Percentiles rank a stretch among this genome's conserved stretches.
phyloP scores from a whole-genome alignment of 2,888 invertebrate species.

The Drosophila mimica region DNA sequence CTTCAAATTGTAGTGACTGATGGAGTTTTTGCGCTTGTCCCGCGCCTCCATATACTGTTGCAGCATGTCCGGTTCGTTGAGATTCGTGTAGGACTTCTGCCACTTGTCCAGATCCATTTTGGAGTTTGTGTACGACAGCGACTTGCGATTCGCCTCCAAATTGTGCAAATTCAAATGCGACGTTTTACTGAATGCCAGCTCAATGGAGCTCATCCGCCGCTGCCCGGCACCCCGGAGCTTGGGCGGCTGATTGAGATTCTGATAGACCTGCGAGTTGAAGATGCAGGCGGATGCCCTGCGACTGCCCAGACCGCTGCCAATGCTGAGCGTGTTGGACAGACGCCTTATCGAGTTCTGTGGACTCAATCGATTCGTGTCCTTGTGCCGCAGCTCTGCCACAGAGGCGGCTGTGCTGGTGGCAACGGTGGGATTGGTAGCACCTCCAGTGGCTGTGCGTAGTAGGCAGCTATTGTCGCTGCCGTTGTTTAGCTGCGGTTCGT shows the following conservation, averaged over 20 bases:
- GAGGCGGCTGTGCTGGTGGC: constrained; percentile 1
- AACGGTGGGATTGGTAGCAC: constrained; percentile 60
- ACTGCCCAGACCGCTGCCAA: constrained; percentile 76
- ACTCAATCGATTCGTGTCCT: constrained; percentile 88
- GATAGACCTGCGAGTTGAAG: constrained; percentile 84
- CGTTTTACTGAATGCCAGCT: constrained; percentile 84
- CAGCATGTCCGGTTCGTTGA: constrained; percentile 84
- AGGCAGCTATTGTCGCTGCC: constrained; percentile 90
- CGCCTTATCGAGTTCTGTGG: constrained; percentile 89
- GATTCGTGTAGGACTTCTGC: constrained; percentile 83
- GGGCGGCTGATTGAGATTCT: constrained; percentile 84
- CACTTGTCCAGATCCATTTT: constrained; percentile 84
- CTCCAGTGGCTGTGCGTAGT: constrained; percentile 63
- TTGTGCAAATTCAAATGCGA: constrained; percentile 84
- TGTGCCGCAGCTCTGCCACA: constrained; percentile 87
- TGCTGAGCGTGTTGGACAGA: constrained; percentile 78
- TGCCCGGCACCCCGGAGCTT: constrained; percentile 79
- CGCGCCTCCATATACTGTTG: constrained; percentile 83
- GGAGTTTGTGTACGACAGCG: constrained; percentile 83
- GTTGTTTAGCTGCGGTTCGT: constrained; percentile 88
- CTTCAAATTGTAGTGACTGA: constrained; percentile 79
- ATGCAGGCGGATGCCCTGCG: constrained; percentile 84
- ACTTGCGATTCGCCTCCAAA: constrained; percentile 84
- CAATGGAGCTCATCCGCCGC: constrained; percentile 85
- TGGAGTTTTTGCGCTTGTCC: constrained; percentile 82